These are phyloP conservation scores for Eupeodes luniger DNA, from an alignment of 2,888 invertebrate genomes.

Conservation along the genomic window DNA sequence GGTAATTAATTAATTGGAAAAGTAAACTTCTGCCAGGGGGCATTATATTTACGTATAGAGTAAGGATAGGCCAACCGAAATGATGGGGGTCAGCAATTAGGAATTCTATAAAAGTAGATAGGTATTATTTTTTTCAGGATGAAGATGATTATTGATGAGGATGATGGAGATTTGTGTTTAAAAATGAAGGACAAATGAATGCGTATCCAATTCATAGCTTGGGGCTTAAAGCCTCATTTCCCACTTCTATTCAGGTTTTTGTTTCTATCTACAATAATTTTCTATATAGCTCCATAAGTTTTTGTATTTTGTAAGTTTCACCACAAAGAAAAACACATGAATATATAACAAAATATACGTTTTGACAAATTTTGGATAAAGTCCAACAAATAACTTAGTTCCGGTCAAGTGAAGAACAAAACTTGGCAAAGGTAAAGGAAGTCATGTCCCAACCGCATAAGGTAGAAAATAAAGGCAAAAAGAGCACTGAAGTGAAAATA, in stretches of 20 bases:
- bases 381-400: constrained; percentile 64
- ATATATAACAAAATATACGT: not conserved
- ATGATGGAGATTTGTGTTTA: constrained; percentile 18
- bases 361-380: constrained; percentile 32
- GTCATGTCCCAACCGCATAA: constrained; percentile 65
- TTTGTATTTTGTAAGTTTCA: too few relatives aligned
- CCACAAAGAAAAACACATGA: not conserved
- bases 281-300: not conserved
- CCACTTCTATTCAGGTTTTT: not conserved
- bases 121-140: constrained; percentile 24
- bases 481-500: constrained; percentile 42
- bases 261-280: not conserved
- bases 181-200: constrained; percentile 45
- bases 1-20: constrained; percentile 75
- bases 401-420: constrained; percentile 64
- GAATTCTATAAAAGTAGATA: constrained; percentile 8
- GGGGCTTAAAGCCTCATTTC: not conserved
- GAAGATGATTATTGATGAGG: constrained; percentile 66
- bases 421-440: constrained; percentile 61
- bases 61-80: not conserved
- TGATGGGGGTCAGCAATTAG: constrained; percentile 70
- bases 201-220: constrained; percentile 18
- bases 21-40: constrained; percentile 58
- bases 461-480: constrained; percentile 34
- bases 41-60: not conserved